phyloP scores from a whole-genome alignment of 2,797 vertebrate species.

The Todus mexicanus region DNA sequence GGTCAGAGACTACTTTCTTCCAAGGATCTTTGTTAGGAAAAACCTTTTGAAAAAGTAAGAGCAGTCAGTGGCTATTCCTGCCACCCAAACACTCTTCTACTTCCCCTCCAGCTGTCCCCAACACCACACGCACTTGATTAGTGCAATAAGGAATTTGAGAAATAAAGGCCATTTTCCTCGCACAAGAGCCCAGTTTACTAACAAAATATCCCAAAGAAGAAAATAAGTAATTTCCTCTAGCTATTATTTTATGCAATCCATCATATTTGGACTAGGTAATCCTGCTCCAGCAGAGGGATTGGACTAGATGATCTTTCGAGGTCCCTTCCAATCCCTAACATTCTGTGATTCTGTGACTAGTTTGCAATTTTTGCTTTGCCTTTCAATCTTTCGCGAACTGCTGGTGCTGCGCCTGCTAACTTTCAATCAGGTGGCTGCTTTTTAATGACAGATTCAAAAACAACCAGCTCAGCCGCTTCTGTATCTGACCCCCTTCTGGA shows the following conservation, averaged over 20 bases:
- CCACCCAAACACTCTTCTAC: not conserved
- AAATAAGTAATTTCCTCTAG: not conserved
- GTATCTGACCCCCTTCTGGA: not conserved
- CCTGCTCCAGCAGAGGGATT: too few relatives aligned
- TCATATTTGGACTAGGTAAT: too few relatives aligned
- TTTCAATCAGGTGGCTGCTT: not conserved
- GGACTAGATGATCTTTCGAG: too few relatives aligned
- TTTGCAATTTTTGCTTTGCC: not conserved
- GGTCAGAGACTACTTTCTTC: not conserved
- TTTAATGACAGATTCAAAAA: not conserved
- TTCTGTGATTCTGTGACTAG: too few relatives aligned
- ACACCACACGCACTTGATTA: not conserved
- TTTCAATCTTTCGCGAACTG: not conserved
- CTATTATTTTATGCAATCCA: not conserved
- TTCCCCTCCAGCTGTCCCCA: not conserved
- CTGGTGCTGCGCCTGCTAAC: not conserved
- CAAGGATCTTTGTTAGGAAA: not conserved
- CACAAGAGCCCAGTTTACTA: not conserved
- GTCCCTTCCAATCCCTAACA: too few relatives aligned
- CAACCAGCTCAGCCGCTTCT: rapidly evolving
- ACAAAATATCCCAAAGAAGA: not conserved
- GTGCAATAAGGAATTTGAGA: rapidly evolving
- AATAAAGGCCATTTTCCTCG: not conserved
- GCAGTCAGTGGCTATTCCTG: not conserved
- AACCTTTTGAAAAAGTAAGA: not conserved